Percentiles rank a stretch among this genome's conserved stretches.
phyloP scores from a whole-genome alignment of 2,113 vertebrate species.

The Cochlearius cochlearius region DNA sequence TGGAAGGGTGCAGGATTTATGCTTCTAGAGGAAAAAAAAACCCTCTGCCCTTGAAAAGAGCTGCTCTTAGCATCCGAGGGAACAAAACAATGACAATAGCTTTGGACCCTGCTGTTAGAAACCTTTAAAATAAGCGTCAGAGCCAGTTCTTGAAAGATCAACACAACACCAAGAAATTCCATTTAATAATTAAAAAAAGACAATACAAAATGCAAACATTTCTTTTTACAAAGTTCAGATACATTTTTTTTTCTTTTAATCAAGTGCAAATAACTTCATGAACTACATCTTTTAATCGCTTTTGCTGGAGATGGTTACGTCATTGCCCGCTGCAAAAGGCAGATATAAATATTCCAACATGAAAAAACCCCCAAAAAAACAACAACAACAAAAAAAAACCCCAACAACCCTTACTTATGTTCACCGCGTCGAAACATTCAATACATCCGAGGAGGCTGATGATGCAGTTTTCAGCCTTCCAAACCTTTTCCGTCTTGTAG shows the following conservation, averaged over 20 bases:
- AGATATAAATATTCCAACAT: slow-evolving; percentile 65
- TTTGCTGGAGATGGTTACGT: slow-evolving; percentile 52
- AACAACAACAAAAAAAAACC: background rate
- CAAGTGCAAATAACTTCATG: slow-evolving; percentile 99
- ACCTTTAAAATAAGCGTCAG: slow-evolving; percentile 12
- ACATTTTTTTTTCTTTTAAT: slow-evolving; percentile 83
- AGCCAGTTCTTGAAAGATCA: slow-evolving; percentile 54
- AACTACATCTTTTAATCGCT: slow-evolving; percentile 77
- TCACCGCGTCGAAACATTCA: background rate
- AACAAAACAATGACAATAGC: slow-evolving; percentile 15
- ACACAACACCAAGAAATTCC: slow-evolving; percentile 67
- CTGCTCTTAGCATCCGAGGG: background rate
- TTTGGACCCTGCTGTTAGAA: slow-evolving; percentile 7
- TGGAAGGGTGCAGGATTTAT: background rate
- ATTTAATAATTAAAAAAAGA: slow-evolving; percentile 88
- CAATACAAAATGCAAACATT: slow-evolving; percentile 98
- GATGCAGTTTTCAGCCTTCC: slow-evolving; percentile 41
- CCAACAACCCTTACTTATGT: background rate
- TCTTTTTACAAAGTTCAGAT: slow-evolving; percentile 94
- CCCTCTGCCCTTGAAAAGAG: background rate
- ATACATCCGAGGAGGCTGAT: background rate
- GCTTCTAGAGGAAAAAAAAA: background rate
- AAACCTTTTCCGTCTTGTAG: background rate
- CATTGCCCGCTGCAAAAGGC: slow-evolving; percentile 56
- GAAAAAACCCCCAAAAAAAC: background rate